These are phyloP conservation scores for Sphecodes monilicornis DNA, from an alignment of 2,888 invertebrate genomes.

Conservation along the genomic window DNA sequence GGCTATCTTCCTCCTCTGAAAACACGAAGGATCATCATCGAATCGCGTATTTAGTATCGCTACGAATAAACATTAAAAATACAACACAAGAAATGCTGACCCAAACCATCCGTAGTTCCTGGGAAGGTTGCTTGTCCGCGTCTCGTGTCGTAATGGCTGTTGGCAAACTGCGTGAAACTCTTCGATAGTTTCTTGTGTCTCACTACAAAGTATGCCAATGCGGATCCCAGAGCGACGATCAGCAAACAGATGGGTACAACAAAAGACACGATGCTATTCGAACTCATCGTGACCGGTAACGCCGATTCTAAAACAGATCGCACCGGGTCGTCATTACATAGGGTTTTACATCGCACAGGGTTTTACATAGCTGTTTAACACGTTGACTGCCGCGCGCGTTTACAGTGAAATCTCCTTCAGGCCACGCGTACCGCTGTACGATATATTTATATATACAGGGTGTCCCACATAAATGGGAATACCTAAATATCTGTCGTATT, in stretches of 20 bases:
- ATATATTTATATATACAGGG: too few relatives aligned
- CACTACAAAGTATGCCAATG: conserved; percentile 88
- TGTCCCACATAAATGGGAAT: too few relatives aligned
- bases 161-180: conserved; percentile 92
- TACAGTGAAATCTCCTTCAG: too few relatives aligned
- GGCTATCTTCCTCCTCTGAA: conserved; percentile 93
- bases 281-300: conserved; percentile 74
- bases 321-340: too few relatives aligned
- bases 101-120: conserved; percentile 88
- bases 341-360: too few relatives aligned
- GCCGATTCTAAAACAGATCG: conserved; percentile 24
- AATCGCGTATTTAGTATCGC: background rate
- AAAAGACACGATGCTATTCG: conserved; percentile 84
- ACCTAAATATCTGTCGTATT: too few relatives aligned
- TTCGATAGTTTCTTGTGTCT: conserved; percentile 91
- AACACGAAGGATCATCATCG: conserved; percentile 48
- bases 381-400: too few relatives aligned
- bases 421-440: too few relatives aligned
- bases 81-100: conserved; percentile 82
- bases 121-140: conserved; percentile 95
- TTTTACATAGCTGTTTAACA: too few relatives aligned
- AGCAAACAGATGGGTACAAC: conserved; percentile 86
- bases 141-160: conserved; percentile 94
- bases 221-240: conserved; percentile 86
- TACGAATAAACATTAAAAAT: background rate